A percentile compares a stretch with the other conserved stretches of the same genome.
Conservation (phyloP, 2,888 invertebrate genomes). For the Subacronicta megacephala region DNA sequence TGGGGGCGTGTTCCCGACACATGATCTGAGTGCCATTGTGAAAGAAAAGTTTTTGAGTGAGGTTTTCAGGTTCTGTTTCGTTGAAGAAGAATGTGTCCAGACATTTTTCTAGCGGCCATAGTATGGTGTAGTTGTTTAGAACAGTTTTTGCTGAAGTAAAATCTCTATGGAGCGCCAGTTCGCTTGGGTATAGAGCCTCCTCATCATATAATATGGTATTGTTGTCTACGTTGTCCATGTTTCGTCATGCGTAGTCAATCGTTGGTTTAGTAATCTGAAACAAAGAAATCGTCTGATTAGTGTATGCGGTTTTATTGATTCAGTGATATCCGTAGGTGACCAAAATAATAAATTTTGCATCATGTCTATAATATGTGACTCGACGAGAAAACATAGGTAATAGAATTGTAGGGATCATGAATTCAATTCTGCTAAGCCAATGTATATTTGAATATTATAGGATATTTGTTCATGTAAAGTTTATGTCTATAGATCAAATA, state of each 20-base stretch:
- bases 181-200: slow-evolving; percentile 64
- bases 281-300: slow-evolving; percentile 50
- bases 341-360: no score
- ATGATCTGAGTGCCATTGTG: slow-evolving; percentile 76
- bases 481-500: no score
- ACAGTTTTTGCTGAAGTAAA: slow-evolving; percentile 62
- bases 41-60: slow-evolving; percentile 63
- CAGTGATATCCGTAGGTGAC: no score
- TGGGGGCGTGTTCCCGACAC: slow-evolving; percentile 92
- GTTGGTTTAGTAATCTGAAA: slow-evolving; percentile 70
- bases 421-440: no score
- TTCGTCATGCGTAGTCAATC: slow-evolving; percentile 79
- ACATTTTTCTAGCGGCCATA: slow-evolving; percentile 82
- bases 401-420: no score
- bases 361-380: no score
- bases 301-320: no score
- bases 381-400: no score
- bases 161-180: slow-evolving; percentile 67
- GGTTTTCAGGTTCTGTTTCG: slow-evolving; percentile 64
- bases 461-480: no score
- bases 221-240: slow-evolving; percentile 84
- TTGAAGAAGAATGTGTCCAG: slow-evolving; percentile 70
- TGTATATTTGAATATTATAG: no score
- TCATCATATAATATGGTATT: slow-evolving; percentile 84
- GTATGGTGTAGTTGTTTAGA: slow-evolving; percentile 55